Base-by-base conservation (phyloP, 37 sponge, comb jelly and placozoan species). In the Petrosia ficiformis region DNA sequence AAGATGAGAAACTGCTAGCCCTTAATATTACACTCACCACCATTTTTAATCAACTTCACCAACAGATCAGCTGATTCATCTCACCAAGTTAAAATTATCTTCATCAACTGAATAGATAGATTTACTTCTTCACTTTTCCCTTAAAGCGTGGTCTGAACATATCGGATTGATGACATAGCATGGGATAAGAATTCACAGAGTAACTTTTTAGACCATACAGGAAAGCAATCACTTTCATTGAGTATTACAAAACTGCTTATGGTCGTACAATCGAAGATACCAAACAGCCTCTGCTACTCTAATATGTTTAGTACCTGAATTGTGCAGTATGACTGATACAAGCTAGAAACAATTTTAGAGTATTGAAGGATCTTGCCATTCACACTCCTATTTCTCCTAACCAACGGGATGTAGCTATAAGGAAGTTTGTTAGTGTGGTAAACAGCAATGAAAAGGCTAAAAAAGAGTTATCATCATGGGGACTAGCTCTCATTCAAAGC, bases 151-250 rank as follows among this genome's bases (percentile, higher is more conserved):
- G n/a, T n/a, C n/a, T n/a, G n/a, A 61, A 97, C 98, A 0, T 94
- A 97, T 39, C 82, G 95, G 1, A 82, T 97, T 42, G 98, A 97
- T 71, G 98, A 94, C 78, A 94, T 97, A 60, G 93, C 79, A 14
- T 97, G 98, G 98, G 90, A 92, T 74, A 92, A 87, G 90, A 97
- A 86, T 58, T 95, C 98, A 3, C 80, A 70, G 68, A 78, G 82
- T 59, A 85, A 88, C 37, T 94, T 97, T 72, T 38, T 68, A 36
- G 80, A 87, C 78, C 80, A 85, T 61, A 74, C n/a, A n/a, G n/a
- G n/a, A n/a, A n/a, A 67, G 41, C 84, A 8, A 77, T 94, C n/a
- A 76, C 77, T 39, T 97, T 92, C 68, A 52, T 92, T 29, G 95
- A 94, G 32, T 94, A 97, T 61, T 97, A 97, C 86, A 93, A 82